Evolutionary conservation across 2,888 invertebrate genomes (phyloP).

Genomic region (Amblyteles armatorius): DNA sequence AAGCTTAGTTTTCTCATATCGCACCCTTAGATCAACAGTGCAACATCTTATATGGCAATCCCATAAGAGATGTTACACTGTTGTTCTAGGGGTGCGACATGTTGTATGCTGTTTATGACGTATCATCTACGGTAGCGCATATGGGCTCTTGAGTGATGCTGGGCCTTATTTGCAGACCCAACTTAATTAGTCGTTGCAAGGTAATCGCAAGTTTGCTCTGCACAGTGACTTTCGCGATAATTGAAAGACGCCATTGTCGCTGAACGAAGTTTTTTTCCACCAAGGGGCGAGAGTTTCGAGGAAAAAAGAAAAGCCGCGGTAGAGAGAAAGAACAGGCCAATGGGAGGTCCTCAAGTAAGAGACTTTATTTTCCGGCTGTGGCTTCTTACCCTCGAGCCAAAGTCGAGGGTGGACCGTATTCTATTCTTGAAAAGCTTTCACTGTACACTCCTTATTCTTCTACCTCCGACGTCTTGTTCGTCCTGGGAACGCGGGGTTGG

Average conservation of each 20-base stretch:
- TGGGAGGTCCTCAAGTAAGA: conserved; percentile 24
- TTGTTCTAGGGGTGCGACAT: not conserved
- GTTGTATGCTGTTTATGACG: not conserved
- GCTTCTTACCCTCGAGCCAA: conserved; percentile 31
- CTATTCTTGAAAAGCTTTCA: conserved; percentile 42
- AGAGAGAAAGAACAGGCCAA: conserved; percentile 16
- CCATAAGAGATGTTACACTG: too few relatives aligned
- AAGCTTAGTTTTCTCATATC: not conserved
- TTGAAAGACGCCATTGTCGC: not conserved
- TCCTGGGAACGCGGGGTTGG: not conserved
- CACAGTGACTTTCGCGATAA: not conserved
- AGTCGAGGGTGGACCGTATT: conserved; percentile 27
- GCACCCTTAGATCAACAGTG: too few relatives aligned
- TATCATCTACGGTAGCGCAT: not conserved
- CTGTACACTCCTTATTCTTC: conserved; percentile 27
- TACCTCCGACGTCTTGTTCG: conserved; percentile 19
- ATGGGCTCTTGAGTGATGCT: not conserved
- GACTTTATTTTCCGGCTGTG: conserved; percentile 35
- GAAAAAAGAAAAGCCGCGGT: not conserved
- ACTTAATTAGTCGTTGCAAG: not conserved
- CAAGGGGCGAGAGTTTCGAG: conserved; percentile 32
- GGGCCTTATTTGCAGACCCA: not conserved
- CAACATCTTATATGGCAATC: too few relatives aligned
- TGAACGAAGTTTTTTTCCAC: not conserved
- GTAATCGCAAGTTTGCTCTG: not conserved